Conservation (phyloP, 35 echinoderm and acorn worm species). For the Chiridota heheva region DNA sequence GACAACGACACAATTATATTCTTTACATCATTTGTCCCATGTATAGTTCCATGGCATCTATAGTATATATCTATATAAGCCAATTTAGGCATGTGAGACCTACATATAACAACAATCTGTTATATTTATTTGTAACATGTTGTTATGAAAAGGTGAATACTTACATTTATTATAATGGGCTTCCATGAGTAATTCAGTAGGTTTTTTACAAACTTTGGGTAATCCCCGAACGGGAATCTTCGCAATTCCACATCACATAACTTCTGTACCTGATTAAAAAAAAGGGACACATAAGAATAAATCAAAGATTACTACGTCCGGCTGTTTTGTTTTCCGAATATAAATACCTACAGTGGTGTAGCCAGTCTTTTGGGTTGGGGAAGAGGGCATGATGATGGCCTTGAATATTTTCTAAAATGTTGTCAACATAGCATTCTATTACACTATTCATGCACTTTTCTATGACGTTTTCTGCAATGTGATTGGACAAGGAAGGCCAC, state of each 20-base stretch:
- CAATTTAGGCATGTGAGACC: background rate
- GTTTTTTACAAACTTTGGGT: conserved; percentile 48
- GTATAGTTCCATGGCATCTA: background rate
- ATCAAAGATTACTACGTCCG: background rate
- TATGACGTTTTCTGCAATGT: too few species aligned
- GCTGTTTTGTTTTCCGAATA: background rate
- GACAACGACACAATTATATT: background rate
- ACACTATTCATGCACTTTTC: background rate
- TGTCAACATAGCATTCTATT: background rate
- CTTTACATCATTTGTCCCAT: background rate
- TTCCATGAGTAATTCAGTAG: conserved; percentile 58
- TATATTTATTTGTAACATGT: background rate
- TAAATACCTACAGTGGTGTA: background rate
- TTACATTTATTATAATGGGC: conserved; percentile 61
- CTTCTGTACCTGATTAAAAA: conserved; percentile 32
- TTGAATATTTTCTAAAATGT: background rate
- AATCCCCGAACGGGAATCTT: conserved; percentile 36
- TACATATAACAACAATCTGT: background rate
- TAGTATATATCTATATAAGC: background rate
- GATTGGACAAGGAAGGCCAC: too few species aligned
- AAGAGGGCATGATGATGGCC: background rate
- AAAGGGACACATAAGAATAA: background rate
- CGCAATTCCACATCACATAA: conserved; percentile 69
- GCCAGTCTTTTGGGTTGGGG: background rate
- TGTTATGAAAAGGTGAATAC: conserved; percentile 1